These are phyloP conservation scores for Chymomyza procnemis DNA, from an alignment of 2,888 invertebrate genomes.

Conservation along the genomic window DNA sequence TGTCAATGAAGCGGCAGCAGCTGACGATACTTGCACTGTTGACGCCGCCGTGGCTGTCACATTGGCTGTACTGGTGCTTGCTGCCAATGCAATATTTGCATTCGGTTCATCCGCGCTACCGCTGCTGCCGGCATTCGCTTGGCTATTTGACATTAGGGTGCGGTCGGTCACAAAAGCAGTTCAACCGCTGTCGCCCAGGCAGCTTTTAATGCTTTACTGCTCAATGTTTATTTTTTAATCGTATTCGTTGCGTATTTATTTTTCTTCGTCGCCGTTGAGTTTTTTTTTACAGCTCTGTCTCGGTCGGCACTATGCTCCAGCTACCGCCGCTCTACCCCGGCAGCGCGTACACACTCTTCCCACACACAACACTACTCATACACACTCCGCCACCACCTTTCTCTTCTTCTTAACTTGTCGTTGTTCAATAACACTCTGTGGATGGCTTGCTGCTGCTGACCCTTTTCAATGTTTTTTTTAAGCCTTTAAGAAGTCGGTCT, in stretches of 20 bases:
- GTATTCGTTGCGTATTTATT: conserved; percentile 28
- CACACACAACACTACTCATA: conserved; percentile 24
- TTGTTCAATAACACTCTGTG: conserved; percentile 60
- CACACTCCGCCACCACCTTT: conserved; percentile 42
- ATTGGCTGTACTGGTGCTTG: conserved; percentile 29
- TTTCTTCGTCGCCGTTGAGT: conserved; percentile 29
- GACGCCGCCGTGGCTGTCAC: conserved; percentile 27
- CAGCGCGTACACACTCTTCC: conserved; percentile 46
- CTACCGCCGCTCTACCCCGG: conserved; percentile 44
- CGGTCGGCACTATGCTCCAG: neutral
- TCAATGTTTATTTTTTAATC: conserved; percentile 24
- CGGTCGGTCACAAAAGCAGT: conserved; percentile 65
- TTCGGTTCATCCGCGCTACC: conserved; percentile 66
- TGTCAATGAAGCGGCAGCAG: conserved; percentile 4
- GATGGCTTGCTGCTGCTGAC: conserved; percentile 25
- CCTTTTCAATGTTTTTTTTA: conserved; percentile 25
- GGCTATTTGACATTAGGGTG: conserved; percentile 76
- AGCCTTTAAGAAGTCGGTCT: conserved; percentile 11
- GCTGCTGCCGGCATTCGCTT: conserved; percentile 72
- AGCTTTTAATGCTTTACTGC: conserved; percentile 18
- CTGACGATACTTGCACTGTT: neutral
- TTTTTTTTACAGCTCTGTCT: neutral
- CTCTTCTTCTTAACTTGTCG: conserved; percentile 44
- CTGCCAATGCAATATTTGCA: conserved; percentile 44
- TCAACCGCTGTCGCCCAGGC: conserved; percentile 44